These are phyloP conservation scores for Sinella curviseta DNA, from an alignment of 1,140 invertebrate species.

Conservation along the genomic window DNA sequence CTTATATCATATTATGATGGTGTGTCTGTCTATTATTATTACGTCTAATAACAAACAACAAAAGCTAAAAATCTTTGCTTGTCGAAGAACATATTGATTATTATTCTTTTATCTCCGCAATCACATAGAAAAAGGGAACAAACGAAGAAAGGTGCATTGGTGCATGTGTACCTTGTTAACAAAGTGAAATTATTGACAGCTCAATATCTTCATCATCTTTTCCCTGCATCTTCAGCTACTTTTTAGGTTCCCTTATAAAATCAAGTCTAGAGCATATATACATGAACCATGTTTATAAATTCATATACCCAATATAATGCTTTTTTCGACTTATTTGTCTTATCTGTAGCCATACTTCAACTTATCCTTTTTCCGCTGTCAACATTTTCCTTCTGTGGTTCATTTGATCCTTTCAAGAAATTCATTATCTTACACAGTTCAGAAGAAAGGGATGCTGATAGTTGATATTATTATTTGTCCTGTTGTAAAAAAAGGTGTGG, in stretches of 20 bases:
- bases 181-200: slow-evolving; percentile 26
- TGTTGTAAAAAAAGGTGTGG: neutral
- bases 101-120: slow-evolving; percentile 1
- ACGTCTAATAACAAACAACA: slow-evolving; percentile 12
- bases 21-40: neutral
- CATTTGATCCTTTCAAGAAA: neutral
- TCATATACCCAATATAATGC: too few relatives aligned
- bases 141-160: neutral
- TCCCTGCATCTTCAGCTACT: neutral
- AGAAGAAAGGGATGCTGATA: too few relatives aligned
- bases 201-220: slow-evolving; percentile 20
- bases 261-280: too few relatives aligned
- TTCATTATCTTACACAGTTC: too few relatives aligned
- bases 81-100: neutral
- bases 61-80: neutral
- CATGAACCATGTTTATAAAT: too few relatives aligned
- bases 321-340: neutral
- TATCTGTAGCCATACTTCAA: neutral
- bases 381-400: neutral
- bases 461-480: too few relatives aligned
- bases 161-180: slow-evolving; percentile 18
- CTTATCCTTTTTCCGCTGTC: neutral
- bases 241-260: neutral
- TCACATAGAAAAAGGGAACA: neutral
- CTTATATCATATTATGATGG: slow-evolving; percentile 16